These are phyloP conservation scores for Cremastobaeus sp. DNA, from an alignment of 2,888 invertebrate genomes.

Conservation along the genomic window DNA sequence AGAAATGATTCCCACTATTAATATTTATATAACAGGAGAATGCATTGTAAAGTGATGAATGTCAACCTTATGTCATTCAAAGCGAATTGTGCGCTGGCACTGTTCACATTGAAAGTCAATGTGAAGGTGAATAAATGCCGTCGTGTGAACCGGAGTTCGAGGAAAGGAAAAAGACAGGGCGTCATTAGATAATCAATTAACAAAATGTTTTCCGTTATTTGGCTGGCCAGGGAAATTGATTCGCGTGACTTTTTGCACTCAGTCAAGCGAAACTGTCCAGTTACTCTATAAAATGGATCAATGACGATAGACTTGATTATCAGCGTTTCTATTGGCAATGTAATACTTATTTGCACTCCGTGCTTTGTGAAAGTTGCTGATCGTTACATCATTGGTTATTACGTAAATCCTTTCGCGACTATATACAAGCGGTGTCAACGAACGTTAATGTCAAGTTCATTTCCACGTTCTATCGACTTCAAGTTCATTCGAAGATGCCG, in stretches of 20 bases:
- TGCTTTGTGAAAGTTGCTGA: conserved; percentile 58
- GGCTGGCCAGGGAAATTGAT: conserved; percentile 66
- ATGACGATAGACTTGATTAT: conserved; percentile 43
- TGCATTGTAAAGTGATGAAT: too few relatives aligned
- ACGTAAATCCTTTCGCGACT: conserved; percentile 56
- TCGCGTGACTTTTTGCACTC: conserved; percentile 58
- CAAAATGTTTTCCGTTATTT: conserved; percentile 71
- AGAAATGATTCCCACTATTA: too few relatives aligned
- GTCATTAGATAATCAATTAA: conserved; percentile 70
- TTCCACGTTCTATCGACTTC: conserved; percentile 27
- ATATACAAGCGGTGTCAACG: conserved; percentile 53
- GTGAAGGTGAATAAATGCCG: conserved; percentile 16
- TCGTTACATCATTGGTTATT: conserved; percentile 59
- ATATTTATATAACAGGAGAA: too few relatives aligned
- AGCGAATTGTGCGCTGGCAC: too few relatives aligned
- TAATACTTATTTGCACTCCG: conserved; percentile 55
- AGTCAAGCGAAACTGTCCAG: conserved; percentile 61
- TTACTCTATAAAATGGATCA: conserved; percentile 54
- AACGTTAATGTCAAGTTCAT: conserved; percentile 60
- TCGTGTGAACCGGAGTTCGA: conserved; percentile 53
- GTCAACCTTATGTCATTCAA: too few relatives aligned
- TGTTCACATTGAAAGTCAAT: too few relatives aligned
- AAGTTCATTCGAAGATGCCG: too few relatives aligned
- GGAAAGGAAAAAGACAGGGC: conserved; percentile 25
- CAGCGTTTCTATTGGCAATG: conserved; percentile 50